Evolutionary conservation across 2,113 vertebrate genomes (phyloP), one percentile per base, ranked within the genome.

Genomic region (Mus pahari): DNA sequence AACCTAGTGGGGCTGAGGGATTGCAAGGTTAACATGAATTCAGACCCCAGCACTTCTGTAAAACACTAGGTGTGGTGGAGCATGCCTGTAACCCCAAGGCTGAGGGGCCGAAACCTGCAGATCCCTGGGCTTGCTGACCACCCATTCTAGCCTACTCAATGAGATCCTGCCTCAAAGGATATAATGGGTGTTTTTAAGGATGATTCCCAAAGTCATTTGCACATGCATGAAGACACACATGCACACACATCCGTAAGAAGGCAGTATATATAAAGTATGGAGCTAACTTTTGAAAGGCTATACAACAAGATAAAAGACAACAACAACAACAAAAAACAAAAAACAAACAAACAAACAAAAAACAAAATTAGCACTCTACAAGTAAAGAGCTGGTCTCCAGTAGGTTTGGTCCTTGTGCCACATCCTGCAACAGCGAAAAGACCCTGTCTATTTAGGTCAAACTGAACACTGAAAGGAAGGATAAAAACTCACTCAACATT

Each of bases 401-500:
- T 36, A 77, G 8, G 13, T 73, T 62, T 82, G 58, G 4, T 14
- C 17, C 42, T 22, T 42, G 7, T 14, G 20, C 14, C 53, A 71
- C 10, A 50, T 26, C 48, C 86, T 87, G 68, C 89, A 28, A 12
- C 22, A 75, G 42, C 87, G 48, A 50, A 39, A 42, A 39, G 1
- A 89, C 60, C 31, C 48, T 90, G 84, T 82, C 84, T 33, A 87
- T 66, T 58, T 95, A 50, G 36, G 66, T 91, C 86, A 95, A 55
- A 73, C 19, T 91, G 62, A 68, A 96, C 90, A 79, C 83, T 89
- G 74, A 93, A 95, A 87, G 20, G 42, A 95, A 81, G 81, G 66
- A 86, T 77, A n/a, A 96, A 94, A 82, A 74, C n/a, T 77, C 36
- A 71, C 42, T 70, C 42, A 91, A 83, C 7, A 79, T 53, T 89